Evolutionary conservation across 1,140 invertebrate species (phyloP), one percentile per base, ranked within the genome.

Genomic region (Fopius arisanus): DNA sequence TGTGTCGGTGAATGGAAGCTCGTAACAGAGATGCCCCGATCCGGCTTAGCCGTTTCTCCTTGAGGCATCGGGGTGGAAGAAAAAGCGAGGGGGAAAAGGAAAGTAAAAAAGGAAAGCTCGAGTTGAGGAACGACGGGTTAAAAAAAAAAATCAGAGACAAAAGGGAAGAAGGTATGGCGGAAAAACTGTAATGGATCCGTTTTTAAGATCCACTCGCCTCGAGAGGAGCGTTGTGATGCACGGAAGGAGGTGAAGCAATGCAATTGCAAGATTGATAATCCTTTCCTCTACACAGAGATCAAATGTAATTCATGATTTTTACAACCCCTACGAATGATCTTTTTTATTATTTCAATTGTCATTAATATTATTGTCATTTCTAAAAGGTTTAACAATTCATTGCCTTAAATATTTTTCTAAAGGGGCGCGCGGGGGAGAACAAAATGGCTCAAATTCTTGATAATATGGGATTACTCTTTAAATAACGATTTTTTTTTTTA

Each of bases 171-270:
- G 7, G 66, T 41, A 72, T 29, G 23, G 62, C 62, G 72, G 66
- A 72, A 75, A 76, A 76, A 72, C 63, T 70, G 67, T 76, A 76
- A 76, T 76, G 75, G 75, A 76, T 73, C 67, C 59, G 65, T 76
- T 76, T 73, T 76, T 48, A 59, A 76, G 59, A 73, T 76, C 74
- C 67, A 70, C 48, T 65, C 75, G 33, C 67, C 65, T 72, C 40
- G 51, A 68, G 59, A 67, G n/a, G n/a, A 43, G 43, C 66, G 54
- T 26, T 59, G 54, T 26, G 7, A 59, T 59, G 54, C 26, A 0
- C 54, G 54, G 19, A 59, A 23, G 12, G 1, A 26, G 23, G 19
- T 26, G 54, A 59, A 6, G 10, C 3, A 59, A 59, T 7, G 26
- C 9, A 59, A 28, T 59, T 59, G 23, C 23, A 59, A 23, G 23